Conservation (phyloP, 2,113 vertebrate genomes). For the Eurypyga helias region DNA sequence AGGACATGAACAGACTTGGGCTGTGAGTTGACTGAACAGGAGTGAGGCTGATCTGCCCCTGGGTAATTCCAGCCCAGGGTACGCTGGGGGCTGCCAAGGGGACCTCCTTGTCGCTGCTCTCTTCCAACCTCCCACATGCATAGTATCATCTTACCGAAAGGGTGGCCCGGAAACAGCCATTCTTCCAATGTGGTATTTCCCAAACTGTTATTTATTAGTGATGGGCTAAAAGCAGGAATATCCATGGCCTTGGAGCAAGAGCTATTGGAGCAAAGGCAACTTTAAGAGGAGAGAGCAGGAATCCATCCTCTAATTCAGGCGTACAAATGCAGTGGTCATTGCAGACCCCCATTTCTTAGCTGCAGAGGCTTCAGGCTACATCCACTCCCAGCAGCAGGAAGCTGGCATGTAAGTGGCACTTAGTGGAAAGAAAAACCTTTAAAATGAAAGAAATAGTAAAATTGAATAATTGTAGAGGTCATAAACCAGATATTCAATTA, state of each 20-base stretch:
- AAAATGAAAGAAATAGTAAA: constrained; percentile 21
- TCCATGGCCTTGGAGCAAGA: background rate
- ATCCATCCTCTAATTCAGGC: background rate
- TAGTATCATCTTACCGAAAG: background rate
- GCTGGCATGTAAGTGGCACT: background rate
- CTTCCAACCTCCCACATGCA: background rate
- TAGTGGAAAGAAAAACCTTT: background rate
- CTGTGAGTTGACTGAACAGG: background rate
- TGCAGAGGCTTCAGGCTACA: background rate
- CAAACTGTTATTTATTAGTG: background rate
- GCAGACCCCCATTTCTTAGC: background rate
- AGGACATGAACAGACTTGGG: background rate
- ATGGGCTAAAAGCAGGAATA: background rate
- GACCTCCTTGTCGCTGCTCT: background rate
- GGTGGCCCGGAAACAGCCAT: background rate
- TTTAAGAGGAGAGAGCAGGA: background rate
- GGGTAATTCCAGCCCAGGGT: background rate
- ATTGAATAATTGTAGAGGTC: constrained; percentile 46
- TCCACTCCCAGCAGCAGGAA: background rate
- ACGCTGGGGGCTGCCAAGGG: background rate
- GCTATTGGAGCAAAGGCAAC: background rate
- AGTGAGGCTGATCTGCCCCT: rapidly evolving
- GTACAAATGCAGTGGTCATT: background rate
- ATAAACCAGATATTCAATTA: constrained; percentile 40
- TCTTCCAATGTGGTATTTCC: background rate